A percentile compares a stretch with the other conserved stretches of the same genome.
These are phyloP conservation scores for Radopholus similis DNA, from an alignment of 1,140 invertebrate genomes.

Conservation along the genomic window DNA sequence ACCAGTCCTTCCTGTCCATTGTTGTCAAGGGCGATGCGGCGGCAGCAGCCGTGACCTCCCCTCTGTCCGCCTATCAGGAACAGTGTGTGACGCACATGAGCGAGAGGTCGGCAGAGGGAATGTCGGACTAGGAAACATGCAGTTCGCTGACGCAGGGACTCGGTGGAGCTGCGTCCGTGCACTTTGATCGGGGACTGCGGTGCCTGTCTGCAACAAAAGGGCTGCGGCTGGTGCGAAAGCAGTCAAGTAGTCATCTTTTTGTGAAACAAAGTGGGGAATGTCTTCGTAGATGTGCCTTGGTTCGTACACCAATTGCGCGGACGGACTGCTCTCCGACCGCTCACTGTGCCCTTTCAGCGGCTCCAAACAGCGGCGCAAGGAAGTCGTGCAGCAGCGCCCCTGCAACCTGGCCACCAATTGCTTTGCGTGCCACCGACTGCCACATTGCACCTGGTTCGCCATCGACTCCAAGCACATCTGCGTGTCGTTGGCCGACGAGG, in stretches of 20 bases:
- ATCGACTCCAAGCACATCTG: slow-evolving; percentile 49
- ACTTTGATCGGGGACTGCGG: slow-evolving; percentile 37
- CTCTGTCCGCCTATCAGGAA: slow-evolving; percentile 11
- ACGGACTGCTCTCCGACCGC: slow-evolving; percentile 35
- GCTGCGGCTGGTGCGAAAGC: slow-evolving; percentile 46
- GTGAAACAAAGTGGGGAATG: neutral
- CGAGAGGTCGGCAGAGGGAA: neutral
- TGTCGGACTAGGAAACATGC: neutral
- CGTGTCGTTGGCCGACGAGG: slow-evolving; percentile 53
- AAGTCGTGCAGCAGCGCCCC: slow-evolving; percentile 24
- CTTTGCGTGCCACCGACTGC: slow-evolving; percentile 40
- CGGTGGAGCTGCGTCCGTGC: slow-evolving; percentile 14
- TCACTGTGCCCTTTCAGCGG: slow-evolving; percentile 21
- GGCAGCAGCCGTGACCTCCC: neutral
- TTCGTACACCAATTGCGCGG: slow-evolving; percentile 32
- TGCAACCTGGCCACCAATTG: slow-evolving; percentile 51
- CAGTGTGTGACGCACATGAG: slow-evolving; percentile 20
- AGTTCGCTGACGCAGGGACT: neutral
- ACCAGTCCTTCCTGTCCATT: slow-evolving; percentile 37
- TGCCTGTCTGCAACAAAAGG: slow-evolving; percentile 35
- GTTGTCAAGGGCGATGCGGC: slow-evolving; percentile 8
- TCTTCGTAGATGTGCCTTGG: slow-evolving; percentile 9
- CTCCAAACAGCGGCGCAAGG: slow-evolving; percentile 22
- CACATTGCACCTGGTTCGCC: slow-evolving; percentile 53
- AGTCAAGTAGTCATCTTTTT: no score